Evolutionary conservation across 2,113 vertebrate species (phyloP).

Genomic region (Proterorhinus semilunaris): DNA sequence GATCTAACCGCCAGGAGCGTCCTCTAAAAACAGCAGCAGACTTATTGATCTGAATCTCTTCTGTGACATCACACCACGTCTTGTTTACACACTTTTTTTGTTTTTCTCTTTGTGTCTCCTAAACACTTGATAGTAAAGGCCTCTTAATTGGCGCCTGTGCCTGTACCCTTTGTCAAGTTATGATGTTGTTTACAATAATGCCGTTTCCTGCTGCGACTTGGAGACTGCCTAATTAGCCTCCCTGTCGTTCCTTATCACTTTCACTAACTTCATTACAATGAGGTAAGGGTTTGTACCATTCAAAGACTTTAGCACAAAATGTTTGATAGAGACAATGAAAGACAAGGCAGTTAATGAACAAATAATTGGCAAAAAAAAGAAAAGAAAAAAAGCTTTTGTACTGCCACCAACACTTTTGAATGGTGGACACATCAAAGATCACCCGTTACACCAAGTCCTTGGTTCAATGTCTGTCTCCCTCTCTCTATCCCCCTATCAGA

Average conservation of each 20-base stretch:
- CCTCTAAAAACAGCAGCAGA: conserved; percentile 54
- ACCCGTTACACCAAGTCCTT: conserved; percentile 20
- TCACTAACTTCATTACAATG: background rate
- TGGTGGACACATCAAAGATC: conserved; percentile 4
- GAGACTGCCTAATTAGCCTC: background rate
- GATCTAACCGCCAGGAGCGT: conserved; percentile 29
- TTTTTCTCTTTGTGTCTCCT: conserved; percentile 14
- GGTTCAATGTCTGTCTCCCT: background rate
- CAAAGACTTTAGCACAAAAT: too few species aligned
- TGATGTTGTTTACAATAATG: background rate
- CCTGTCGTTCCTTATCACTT: background rate
- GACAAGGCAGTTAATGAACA: too few species aligned
- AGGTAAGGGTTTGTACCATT: too few species aligned
- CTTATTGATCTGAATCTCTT: conserved; percentile 49
- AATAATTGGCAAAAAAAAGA: too few species aligned
- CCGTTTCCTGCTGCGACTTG: background rate
- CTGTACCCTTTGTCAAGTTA: background rate
- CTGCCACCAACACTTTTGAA: background rate
- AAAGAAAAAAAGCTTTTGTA: too few species aligned
- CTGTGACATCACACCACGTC: conserved; percentile 45
- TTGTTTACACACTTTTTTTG: conserved; percentile 47
- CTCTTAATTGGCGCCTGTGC: background rate
- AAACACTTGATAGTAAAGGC: background rate
- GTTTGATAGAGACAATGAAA: too few species aligned
- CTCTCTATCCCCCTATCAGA: conserved; percentile 9